phyloP scores from a whole-genome alignment of 1,140 invertebrate species.

The Drosophila punjabiensis region DNA sequence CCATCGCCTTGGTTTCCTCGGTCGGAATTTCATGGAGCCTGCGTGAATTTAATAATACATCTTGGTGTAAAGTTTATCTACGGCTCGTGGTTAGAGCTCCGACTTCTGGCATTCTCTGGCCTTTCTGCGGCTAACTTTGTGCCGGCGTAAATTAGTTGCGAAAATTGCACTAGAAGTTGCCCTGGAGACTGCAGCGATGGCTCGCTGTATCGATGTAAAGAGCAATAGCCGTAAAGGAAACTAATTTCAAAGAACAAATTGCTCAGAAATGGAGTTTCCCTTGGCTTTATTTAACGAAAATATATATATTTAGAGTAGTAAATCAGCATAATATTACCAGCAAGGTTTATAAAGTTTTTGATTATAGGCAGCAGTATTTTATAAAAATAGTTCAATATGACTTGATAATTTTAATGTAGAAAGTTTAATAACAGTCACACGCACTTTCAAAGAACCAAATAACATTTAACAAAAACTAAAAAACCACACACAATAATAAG shows the following conservation, averaged over 20 bases:
- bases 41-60: slow-evolving; percentile 79
- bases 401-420: neutral
- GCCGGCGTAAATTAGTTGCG: slow-evolving; percentile 47
- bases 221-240: slow-evolving; percentile 17
- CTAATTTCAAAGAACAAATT: slow-evolving; percentile 12
- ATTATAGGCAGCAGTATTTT: slow-evolving; percentile 20
- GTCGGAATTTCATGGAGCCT: slow-evolving; percentile 45
- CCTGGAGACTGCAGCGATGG: slow-evolving; percentile 14
- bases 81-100: slow-evolving; percentile 32
- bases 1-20: slow-evolving; percentile 20
- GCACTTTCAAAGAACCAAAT: neutral
- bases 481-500: neutral
- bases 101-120: slow-evolving; percentile 34
- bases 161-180: slow-evolving; percentile 37
- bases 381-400: slow-evolving; percentile 5
- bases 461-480: slow-evolving; percentile 1
- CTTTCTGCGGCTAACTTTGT: slow-evolving; percentile 33
- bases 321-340: neutral
- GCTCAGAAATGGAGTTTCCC: neutral
- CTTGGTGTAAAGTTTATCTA: slow-evolving; percentile 74
- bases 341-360: neutral
- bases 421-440: neutral
- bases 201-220: slow-evolving; percentile 15
- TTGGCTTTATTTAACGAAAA: neutral
- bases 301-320: neutral